phyloP scores from a whole-genome alignment of 1,140 invertebrate genomes.

The Caenorhabditis inopinata region DNA sequence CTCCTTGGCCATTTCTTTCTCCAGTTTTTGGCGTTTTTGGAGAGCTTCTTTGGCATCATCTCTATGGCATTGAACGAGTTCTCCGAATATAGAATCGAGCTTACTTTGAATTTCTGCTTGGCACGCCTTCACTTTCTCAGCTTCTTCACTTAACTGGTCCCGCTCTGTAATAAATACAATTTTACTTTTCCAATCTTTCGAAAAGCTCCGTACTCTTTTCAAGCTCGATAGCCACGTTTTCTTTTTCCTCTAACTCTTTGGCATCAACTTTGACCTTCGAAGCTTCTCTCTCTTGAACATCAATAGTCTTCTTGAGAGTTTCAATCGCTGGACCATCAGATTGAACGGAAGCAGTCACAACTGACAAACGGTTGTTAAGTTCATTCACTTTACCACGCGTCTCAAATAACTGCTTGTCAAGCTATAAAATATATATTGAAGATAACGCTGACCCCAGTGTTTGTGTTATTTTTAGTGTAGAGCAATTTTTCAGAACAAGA shows the following conservation, averaged over 20 bases:
- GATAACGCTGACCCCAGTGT: no score
- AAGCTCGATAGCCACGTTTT: not conserved
- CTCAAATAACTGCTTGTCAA: not conserved
- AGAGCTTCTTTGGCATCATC: constrained; percentile 9
- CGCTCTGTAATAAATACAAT: not conserved
- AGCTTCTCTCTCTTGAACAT: not conserved
- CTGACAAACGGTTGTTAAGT: not conserved
- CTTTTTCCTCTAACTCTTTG: not conserved
- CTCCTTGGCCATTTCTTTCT: constrained; percentile 17
- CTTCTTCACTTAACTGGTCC: not conserved
- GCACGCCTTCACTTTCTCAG: not conserved
- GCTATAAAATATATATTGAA: not conserved
- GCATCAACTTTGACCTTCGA: not conserved
- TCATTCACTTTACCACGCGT: not conserved
- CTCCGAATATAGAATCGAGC: not conserved
- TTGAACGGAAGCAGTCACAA: not conserved
- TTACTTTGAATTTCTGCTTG: not conserved
- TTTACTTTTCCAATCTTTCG: no score
- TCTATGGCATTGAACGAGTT: not conserved
- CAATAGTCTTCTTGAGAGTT: not conserved
- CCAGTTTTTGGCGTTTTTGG: not conserved
- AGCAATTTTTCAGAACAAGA: no score
- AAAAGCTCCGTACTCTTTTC: constrained; percentile 13
- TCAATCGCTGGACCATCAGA: not conserved
- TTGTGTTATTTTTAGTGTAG: no score